These are phyloP conservation scores for Caenorhabditis sp. DNA, from an alignment of 2,888 invertebrate genomes.

Conservation along the genomic window DNA sequence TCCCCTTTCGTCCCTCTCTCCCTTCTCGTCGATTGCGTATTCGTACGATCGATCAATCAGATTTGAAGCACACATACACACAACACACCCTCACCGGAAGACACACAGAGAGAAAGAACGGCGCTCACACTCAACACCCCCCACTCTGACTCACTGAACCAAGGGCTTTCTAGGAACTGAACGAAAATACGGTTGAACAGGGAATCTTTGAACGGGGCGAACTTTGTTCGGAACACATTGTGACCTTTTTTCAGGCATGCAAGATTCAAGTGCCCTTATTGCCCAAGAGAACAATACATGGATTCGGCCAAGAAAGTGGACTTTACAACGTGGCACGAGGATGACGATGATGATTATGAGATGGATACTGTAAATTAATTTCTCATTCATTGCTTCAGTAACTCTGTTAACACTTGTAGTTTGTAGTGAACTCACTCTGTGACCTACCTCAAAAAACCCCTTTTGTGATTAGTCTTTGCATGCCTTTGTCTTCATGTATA, in stretches of 20 bases:
- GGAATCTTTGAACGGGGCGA: no score
- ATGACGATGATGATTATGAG: slow-evolving; percentile 5
- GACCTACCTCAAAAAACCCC: no score
- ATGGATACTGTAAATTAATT: neutral
- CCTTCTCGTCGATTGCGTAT: slow-evolving; percentile 51
- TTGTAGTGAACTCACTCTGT: no score
- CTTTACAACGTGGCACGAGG: neutral
- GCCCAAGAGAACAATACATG: slow-evolving; percentile 90
- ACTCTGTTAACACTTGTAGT: no score
- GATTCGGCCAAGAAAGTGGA: slow-evolving; percentile 22
- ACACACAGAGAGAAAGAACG: slow-evolving; percentile 31
- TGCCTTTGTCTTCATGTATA: no score
- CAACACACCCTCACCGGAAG: slow-evolving; percentile 8
- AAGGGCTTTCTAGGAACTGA: slow-evolving; percentile 18
- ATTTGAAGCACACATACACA: slow-evolving; percentile 50
- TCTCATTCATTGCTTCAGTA: no score
- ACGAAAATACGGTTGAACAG: slow-evolving; percentile 4
- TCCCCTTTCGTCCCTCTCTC: slow-evolving; percentile 28
- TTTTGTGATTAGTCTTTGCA: no score
- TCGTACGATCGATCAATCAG: slow-evolving; percentile 60
- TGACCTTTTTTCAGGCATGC: slow-evolving; percentile 55
- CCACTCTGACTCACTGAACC: slow-evolving; percentile 22
- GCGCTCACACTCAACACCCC: slow-evolving; percentile 41
- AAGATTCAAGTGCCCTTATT: slow-evolving; percentile 98
- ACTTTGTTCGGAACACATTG: no score